Percentiles rank a stretch among this genome's conserved stretches.
These are phyloP conservation scores for Hedychridium roseum DNA, from an alignment of 2,888 invertebrate species.

Conservation along the genomic window DNA sequence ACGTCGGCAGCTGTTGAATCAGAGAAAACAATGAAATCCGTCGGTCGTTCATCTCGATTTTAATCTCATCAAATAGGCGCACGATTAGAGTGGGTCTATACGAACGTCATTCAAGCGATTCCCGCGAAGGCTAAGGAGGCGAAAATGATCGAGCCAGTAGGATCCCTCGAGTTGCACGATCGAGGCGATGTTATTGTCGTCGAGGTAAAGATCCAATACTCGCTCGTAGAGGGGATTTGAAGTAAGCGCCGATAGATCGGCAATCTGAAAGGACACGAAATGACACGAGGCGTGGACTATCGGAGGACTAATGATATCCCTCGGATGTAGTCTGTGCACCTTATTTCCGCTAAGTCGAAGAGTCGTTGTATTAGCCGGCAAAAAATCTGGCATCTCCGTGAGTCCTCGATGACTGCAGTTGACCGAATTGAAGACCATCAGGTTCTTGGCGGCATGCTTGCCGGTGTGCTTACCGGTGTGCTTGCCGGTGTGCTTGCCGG, in stretches of 20 bases:
- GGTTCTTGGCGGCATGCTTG: slow-evolving; percentile 45
- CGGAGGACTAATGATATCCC: no score
- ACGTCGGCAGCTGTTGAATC: slow-evolving; percentile 75
- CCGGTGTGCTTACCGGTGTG: no score
- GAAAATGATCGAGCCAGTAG: slow-evolving; percentile 79
- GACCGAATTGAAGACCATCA: slow-evolving; percentile 74
- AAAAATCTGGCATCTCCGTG: slow-evolving; percentile 67
- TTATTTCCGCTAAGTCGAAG: slow-evolving; percentile 73
- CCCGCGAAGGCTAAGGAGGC: slow-evolving; percentile 78
- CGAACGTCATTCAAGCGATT: slow-evolving; percentile 77
- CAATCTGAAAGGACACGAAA: slow-evolving; percentile 65
- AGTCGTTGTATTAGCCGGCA: slow-evolving; percentile 74
- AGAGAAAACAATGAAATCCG: slow-evolving; percentile 17
- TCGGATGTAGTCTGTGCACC: no score
- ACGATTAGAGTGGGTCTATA: slow-evolving; percentile 12
- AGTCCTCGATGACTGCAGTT: slow-evolving; percentile 72
- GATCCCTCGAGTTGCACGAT: slow-evolving; percentile 78
- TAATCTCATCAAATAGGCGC: background rate
- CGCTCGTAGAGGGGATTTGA: slow-evolving; percentile 74
- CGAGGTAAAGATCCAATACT: slow-evolving; percentile 78
- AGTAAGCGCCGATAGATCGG: slow-evolving; percentile 69
- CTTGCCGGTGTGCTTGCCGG: no score
- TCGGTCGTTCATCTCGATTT: slow-evolving; percentile 5
- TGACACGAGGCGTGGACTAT: background rate
- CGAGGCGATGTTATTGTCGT: slow-evolving; percentile 76